Evolutionary conservation across 2,888 invertebrate species (phyloP), one percentile per base, ranked within the genome.

Genomic region (Dilophus febrilis): DNA sequence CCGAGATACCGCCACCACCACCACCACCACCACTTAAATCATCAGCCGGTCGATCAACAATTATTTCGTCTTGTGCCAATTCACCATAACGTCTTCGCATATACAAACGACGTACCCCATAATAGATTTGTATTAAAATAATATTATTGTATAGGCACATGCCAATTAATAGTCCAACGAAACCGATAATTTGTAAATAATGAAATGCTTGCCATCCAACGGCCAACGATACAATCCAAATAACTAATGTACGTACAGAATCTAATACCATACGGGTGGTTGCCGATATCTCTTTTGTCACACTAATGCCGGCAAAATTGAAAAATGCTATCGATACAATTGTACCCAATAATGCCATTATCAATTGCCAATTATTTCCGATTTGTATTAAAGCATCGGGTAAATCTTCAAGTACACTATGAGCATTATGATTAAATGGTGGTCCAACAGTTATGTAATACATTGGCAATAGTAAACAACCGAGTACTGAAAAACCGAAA

Each of bases 241-340:
- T 84, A n/a, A 91, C 71, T 35, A 92, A 66, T 0, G 90, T 88
- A 46, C 92, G 66, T n/a, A 86, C 68, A 38, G 82, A 83, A 57
- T 92, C 91, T 35, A 91, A 66, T 11, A 92, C 81, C 80, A 90
- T 84, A 46, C 91, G 69, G 3, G 87, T 86, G 0, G 88, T 90
- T 2, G 94, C 91, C 2, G 86, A 91, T 52, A 91, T 72, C 59
- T 91, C 87, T 64, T 92, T 94, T 1, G 91, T 88, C 4, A 95
- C 84, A 53, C 83, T 84, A 46, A 92, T 77, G 10, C 90, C 90
- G 46, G 87, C 78, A 59, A 85, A 92, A 59, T 88, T 91, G 67
- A 92, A 92, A 64, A 91, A 83, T 1, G 92, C 87, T 48, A 92
- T 91, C 38, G 88, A 88, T 18, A 87, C 53, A 17, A 84, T 67